Base-by-base conservation (phyloP, 92 coral and sea anemone genomes). In the Epizoanthus rinbou region DNA sequence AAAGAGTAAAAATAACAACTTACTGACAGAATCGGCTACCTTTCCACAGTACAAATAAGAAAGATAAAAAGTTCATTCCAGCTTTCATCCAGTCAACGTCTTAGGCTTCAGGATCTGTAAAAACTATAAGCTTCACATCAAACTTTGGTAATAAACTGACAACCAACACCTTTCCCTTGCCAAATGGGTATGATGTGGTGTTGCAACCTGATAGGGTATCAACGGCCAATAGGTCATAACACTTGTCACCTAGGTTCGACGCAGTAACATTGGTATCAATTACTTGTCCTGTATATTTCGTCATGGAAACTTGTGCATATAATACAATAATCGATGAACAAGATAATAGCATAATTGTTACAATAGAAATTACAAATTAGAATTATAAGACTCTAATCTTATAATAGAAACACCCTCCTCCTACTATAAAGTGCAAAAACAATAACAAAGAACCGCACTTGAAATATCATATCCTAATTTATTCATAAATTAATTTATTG, bases 101-200 rank as follows among this genome's bases (percentile, higher is more conserved):
- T 57, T 57, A n/a, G 62, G 62, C 62, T 14, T 57, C 62, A 57
- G 31, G 68, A 63, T 63, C 68, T 63, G 68, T n/a, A 63, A 63
- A 63, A 8, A 63, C 24, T 63, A 18, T 14, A 63, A 63, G 68
- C 68, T 63, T 63, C 19, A 63, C 23, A 63, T 63, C 68, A n/a
- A 63, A 63, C 68, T 63, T 63, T 23, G 23, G 23, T 28, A 63
- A 13, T n/a, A 63, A 63, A 63, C 23, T 63, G 68, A 63, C 23
- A 63, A 52, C 82, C 31, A 45, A 76, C 68, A 57, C 82, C 59
- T 76, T 76, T 76, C 70, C 82, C 62, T 76, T 75, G 80, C 64
- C 80, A 25, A 75, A 75, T 47, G 52, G 80, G 67, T 75, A 75
- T 75, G 80, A 75, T n/a, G 80, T 75, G 80, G 80, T 76, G 59